These are phyloP conservation scores for Eptatretus atami DNA, from an alignment of 2,797 vertebrate genomes.

Conservation along the genomic window DNA sequence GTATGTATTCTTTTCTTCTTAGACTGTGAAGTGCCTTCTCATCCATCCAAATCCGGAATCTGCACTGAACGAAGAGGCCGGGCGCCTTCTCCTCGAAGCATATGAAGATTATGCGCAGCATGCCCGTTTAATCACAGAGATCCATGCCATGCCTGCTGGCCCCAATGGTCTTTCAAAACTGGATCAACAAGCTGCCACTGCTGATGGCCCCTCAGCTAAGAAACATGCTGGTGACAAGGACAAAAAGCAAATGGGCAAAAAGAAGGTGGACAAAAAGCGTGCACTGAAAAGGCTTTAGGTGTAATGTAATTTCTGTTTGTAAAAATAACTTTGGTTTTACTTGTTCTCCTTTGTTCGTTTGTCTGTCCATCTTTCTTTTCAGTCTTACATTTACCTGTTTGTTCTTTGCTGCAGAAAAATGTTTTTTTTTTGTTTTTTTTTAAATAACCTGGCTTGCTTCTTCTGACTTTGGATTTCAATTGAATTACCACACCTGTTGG, in stretches of 20 bases:
- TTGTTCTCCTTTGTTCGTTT: too few species aligned
- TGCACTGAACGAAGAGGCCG: slow-evolving; percentile 53
- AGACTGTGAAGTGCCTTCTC: slow-evolving; percentile 84
- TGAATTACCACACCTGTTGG: too few species aligned
- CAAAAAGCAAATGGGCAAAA: slow-evolving; percentile 39
- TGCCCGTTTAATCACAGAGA: slow-evolving; percentile 50
- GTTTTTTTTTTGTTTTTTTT: too few species aligned
- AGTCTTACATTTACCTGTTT: too few species aligned
- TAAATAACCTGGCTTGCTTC: too few species aligned
- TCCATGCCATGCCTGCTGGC: slow-evolving; percentile 21
- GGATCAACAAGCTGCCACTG: slow-evolving; percentile 14
- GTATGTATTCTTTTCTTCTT: neutral
- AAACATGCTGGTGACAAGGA: slow-evolving; percentile 19
- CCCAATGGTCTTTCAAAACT: neutral
- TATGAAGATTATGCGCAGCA: slow-evolving; percentile 58
- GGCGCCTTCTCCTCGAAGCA: slow-evolving; percentile 53
- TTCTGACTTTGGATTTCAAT: too few species aligned
- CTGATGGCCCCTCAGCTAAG: slow-evolving; percentile 24
- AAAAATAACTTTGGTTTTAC: too few species aligned
- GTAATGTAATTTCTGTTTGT: too few species aligned
- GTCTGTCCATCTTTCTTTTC: too few species aligned
- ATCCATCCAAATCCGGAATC: slow-evolving; percentile 77
- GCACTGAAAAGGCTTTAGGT: slow-evolving; percentile 53
- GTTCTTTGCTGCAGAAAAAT: too few species aligned
- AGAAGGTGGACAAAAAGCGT: slow-evolving; percentile 69